Evolutionary conservation across 2,797 vertebrate genomes (phyloP).

Genomic region (Sciaenops ocellatus): DNA sequence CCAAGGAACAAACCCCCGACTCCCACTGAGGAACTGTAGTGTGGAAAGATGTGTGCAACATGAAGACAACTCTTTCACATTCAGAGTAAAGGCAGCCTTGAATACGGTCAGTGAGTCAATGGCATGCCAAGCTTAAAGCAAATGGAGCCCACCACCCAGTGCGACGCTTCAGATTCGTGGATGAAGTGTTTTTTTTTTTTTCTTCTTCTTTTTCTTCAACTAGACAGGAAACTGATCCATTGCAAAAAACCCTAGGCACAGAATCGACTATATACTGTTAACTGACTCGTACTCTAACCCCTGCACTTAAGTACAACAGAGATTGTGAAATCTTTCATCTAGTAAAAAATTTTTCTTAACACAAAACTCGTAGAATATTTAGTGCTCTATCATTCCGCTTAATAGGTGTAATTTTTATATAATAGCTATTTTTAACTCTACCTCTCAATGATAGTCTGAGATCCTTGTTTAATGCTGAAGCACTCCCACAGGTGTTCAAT

Average conservation of each 20-base stretch:
- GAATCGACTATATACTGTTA: conserved; percentile 90
- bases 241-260: conserved; percentile 95
- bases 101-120: conserved; percentile 96
- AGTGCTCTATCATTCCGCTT: conserved; percentile 96
- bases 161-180: conserved; percentile 90
- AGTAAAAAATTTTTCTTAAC: conserved; percentile 86
- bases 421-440: conserved; percentile 90
- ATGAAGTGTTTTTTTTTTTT: conserved; percentile 86
- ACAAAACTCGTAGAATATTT: conserved; percentile 92
- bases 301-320: conserved; percentile 84
- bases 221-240: conserved; percentile 90
- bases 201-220: conserved; percentile 73
- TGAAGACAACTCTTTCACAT: conserved; percentile 99
- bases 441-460: conserved; percentile 93
- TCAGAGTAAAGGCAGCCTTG: conserved; percentile 98
- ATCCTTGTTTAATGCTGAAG: conserved; percentile 93
- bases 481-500: conserved; percentile 91
- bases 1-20: neutral
- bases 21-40: conserved; percentile 64
- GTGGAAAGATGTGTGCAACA: conserved; percentile 88
- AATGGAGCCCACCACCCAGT: conserved; percentile 90
- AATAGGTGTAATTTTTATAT: conserved; percentile 91
- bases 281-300: conserved; percentile 90
- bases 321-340: conserved; percentile 89
- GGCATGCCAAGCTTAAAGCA: conserved; percentile 99